Conservation (phyloP, 2,113 vertebrate genomes). For the Gadus macrocephalus region DNA sequence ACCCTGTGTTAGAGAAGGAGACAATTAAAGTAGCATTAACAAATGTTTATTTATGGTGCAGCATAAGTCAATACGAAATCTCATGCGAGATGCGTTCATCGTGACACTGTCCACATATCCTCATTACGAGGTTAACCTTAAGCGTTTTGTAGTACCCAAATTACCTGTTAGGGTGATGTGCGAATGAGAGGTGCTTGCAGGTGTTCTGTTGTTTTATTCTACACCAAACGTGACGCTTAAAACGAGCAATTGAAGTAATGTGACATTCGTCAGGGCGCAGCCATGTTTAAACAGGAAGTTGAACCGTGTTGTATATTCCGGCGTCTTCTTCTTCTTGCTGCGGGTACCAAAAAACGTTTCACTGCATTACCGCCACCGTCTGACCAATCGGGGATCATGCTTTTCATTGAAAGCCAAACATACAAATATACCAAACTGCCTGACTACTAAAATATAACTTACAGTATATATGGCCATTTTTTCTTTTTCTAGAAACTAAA, state of each 20-base stretch:
- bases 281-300: slow-evolving; percentile 60
- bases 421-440: no score
- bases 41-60: neutral
- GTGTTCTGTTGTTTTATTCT: neutral
- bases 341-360: neutral
- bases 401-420: no score
- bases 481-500: no score
- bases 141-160: neutral
- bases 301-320: neutral
- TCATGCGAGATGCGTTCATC: neutral
- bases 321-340: neutral
- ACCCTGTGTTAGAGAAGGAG: slow-evolving; percentile 34
- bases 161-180: slow-evolving; percentile 30
- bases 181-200: no score
- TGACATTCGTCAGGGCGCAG: slow-evolving; percentile 66
- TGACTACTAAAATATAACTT: no score
- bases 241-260: slow-evolving; percentile 17
- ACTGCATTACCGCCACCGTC: neutral
- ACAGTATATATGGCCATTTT: no score
- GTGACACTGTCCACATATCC: no score
- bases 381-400: no score
- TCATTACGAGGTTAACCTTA: neutral
- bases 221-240: neutral
- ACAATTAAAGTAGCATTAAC: neutral
- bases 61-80: neutral